phyloP scores from a whole-genome alignment of 2,113 vertebrate genomes.

The Tragulus kanchil region DNA sequence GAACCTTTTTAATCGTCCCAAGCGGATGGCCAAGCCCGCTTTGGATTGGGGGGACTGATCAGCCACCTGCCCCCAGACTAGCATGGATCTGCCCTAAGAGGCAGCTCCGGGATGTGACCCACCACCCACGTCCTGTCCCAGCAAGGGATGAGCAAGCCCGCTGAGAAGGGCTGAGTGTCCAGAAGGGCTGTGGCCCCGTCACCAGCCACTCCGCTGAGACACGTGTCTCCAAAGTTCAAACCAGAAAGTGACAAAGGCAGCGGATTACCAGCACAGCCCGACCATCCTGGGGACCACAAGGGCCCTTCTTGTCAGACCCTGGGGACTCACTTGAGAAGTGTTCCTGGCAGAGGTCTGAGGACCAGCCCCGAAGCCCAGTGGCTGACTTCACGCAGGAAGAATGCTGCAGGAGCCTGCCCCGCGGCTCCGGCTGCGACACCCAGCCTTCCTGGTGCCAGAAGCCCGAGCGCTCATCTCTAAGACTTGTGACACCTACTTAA shows the following conservation, averaged over 20 bases:
- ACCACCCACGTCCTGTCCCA: background rate
- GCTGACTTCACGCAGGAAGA: conserved; percentile 64
- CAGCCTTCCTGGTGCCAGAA: background rate
- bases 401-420: background rate
- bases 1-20: too few species aligned
- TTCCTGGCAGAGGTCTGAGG: background rate
- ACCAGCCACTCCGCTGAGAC: background rate
- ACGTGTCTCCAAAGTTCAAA: background rate
- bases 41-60: too few species aligned
- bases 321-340: background rate
- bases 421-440: background rate
- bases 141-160: background rate
- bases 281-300: background rate
- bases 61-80: background rate
- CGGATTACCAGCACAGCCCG: background rate
- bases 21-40: too few species aligned
- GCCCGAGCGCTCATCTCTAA: conserved; percentile 56
- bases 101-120: background rate
- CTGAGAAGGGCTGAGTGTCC: background rate
- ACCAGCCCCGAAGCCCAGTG: background rate
- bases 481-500: conserved; percentile 74
- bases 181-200: background rate
- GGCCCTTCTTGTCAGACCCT: conserved; percentile 53
- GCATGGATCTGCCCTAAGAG: background rate
- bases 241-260: background rate